These are phyloP conservation scores for Actinia tenebrosa DNA, from an alignment of 64 coral and sea anemone genomes.

Conservation along the genomic window DNA sequence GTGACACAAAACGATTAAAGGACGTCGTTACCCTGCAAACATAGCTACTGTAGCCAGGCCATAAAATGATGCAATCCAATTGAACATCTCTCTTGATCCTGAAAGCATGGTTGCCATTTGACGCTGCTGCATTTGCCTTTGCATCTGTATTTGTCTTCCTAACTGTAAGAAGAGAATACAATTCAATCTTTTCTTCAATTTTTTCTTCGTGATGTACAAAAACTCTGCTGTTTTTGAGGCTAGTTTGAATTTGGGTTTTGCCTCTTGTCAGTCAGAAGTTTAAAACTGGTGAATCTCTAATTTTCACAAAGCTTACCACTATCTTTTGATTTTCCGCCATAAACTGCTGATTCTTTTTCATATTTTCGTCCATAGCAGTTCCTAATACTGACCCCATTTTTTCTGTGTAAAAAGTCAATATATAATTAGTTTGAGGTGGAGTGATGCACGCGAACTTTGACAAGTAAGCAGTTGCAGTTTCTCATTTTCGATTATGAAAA, in stretches of 20 bases:
- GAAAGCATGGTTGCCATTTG: slow-evolving; percentile 84
- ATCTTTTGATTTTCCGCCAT: slow-evolving; percentile 39
- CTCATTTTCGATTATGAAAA: background rate
- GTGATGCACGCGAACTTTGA: background rate
- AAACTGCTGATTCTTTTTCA: slow-evolving; percentile 60
- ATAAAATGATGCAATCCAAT: slow-evolving; percentile 90
- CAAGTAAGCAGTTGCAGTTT: background rate
- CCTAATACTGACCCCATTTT: slow-evolving; percentile 34
- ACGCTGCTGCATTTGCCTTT: slow-evolving; percentile 89
- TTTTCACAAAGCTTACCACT: slow-evolving; percentile 4
- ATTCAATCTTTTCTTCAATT: no score
- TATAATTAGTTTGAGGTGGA: no score
- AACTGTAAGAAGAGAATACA: slow-evolving; percentile 27
- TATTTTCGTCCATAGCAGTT: slow-evolving; percentile 55
- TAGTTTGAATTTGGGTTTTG: no score
- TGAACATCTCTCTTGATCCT: slow-evolving; percentile 78
- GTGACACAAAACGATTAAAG: background rate
- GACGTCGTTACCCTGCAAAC: slow-evolving; percentile 70
- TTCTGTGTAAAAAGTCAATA: background rate
- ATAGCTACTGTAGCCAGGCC: slow-evolving; percentile 58
- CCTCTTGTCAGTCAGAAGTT: no score
- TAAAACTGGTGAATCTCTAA: no score
- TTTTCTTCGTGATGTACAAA: no score
- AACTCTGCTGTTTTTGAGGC: no score
- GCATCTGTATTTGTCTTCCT: slow-evolving; percentile 93